A percentile compares a stretch with the other conserved stretches of the same genome.
Conservation (phyloP, 1,140 invertebrate genomes). For the Trigoniulus corallinus region DNA sequence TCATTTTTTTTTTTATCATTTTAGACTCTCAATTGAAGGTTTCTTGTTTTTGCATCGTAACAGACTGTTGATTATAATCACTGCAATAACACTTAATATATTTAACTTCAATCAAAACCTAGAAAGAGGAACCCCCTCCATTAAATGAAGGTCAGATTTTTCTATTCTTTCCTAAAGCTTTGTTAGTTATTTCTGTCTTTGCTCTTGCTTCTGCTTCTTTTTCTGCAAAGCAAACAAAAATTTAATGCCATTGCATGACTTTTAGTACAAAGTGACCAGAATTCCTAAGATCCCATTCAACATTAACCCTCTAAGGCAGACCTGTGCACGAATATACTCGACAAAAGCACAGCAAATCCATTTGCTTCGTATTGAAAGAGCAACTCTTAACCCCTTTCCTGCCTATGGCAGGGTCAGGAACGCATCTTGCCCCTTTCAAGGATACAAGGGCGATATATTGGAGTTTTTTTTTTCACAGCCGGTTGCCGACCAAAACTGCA, state of each 20-base stretch:
- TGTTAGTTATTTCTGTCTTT: slow-evolving; percentile 35
- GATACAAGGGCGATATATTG: no score
- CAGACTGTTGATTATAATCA: no score
- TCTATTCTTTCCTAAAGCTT: slow-evolving; percentile 34
- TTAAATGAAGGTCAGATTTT: no score
- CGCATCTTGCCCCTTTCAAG: no score
- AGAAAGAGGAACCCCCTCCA: no score
- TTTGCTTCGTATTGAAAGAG: not conserved
- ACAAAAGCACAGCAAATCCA: not conserved
- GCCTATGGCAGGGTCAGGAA: not conserved
- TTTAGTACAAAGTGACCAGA: not conserved
- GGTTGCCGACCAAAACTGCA: no score
- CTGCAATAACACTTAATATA: no score
- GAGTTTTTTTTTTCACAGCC: no score
- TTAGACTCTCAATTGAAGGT: no score
- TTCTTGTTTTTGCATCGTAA: no score
- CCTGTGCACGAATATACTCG: not conserved
- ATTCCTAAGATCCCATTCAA: not conserved
- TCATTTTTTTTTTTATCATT: no score
- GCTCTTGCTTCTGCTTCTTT: slow-evolving; percentile 35
- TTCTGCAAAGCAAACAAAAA: slow-evolving; percentile 13
- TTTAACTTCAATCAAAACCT: no score
- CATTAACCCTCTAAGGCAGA: not conserved
- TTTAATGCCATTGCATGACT: slow-evolving; percentile 3
- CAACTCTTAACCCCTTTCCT: not conserved